phyloP scores from a whole-genome alignment of 2,888 invertebrate species.

The Phyto melanocephala region DNA sequence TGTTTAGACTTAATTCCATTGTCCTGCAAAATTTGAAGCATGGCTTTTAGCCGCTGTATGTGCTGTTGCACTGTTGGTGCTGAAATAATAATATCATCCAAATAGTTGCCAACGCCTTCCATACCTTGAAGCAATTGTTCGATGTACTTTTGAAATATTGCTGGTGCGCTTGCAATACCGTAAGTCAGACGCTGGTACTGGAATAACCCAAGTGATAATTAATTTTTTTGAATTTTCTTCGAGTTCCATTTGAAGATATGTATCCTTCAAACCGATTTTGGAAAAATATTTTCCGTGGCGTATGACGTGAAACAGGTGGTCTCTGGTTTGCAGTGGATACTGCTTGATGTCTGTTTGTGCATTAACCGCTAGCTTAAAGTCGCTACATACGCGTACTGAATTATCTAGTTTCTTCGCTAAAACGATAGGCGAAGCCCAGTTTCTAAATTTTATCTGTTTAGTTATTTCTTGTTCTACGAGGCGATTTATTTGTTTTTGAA shows the following conservation, averaged over 20 bases:
- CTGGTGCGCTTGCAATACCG: slow-evolving; percentile 74
- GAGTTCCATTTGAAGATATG: slow-evolving; percentile 49
- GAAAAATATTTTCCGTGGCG: slow-evolving; percentile 30
- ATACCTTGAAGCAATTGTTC: slow-evolving; percentile 72
- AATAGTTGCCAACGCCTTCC: slow-evolving; percentile 68
- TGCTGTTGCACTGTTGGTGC: slow-evolving; percentile 67
- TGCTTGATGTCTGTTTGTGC: slow-evolving; percentile 63
- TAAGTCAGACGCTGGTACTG: slow-evolving; percentile 72
- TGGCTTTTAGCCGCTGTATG: slow-evolving; percentile 64
- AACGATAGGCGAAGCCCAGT: slow-evolving; percentile 63
- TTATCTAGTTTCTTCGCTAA: slow-evolving; percentile 68
- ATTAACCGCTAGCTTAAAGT: too few relatives aligned
- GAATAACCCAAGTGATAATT: slow-evolving; percentile 63
- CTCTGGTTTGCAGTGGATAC: slow-evolving; percentile 54
- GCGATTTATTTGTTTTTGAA: too few relatives aligned
- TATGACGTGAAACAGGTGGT: slow-evolving; percentile 34
- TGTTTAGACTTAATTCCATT: slow-evolving; percentile 66
- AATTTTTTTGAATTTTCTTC: slow-evolving; percentile 36
- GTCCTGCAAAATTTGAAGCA: slow-evolving; percentile 64
- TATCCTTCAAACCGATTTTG: slow-evolving; percentile 46
- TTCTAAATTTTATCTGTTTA: slow-evolving; percentile 66
- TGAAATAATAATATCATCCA: slow-evolving; percentile 71
- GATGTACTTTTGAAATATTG: slow-evolving; percentile 65
- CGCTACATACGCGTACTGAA: slow-evolving; percentile 63
- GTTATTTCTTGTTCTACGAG: background rate